Conservation (phyloP, 2,888 invertebrate species). For the Oasisia sp. region DNA sequence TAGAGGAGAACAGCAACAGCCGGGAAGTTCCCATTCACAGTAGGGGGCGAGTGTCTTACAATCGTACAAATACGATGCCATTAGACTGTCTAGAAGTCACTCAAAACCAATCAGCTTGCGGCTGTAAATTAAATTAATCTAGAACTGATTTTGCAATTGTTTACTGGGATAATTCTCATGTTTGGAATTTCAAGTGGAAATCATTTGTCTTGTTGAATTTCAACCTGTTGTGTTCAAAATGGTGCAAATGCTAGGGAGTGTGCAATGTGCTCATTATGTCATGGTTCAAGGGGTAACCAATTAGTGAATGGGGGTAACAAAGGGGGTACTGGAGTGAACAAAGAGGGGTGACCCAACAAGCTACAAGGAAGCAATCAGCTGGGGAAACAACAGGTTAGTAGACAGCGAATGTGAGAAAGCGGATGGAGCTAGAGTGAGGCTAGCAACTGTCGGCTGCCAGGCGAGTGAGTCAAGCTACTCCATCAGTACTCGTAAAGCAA, state of each 20-base stretch:
- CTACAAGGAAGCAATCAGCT: not conserved
- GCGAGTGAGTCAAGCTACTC: not conserved
- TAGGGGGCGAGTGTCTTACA: not conserved
- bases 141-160: not conserved
- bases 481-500: not conserved
- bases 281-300: not conserved
- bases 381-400: slow-evolving; percentile 6
- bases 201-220: not conserved
- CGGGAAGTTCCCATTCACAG: not conserved
- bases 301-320: slow-evolving; percentile 7
- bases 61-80: not conserved
- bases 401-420: slow-evolving; percentile 13
- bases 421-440: not conserved
- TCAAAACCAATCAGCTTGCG: not conserved
- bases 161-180: not conserved
- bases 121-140: not conserved
- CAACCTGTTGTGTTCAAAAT: not conserved
- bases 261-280: not conserved
- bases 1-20: not conserved
- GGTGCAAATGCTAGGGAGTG: not conserved
- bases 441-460: not conserved
- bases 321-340: not conserved
- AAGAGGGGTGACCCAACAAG: not conserved
- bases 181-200: not conserved
- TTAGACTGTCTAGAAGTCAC: not conserved